Evolutionary conservation across 2,113 vertebrate species (phyloP).

Genomic region (Ceyx cyanopectus): DNA sequence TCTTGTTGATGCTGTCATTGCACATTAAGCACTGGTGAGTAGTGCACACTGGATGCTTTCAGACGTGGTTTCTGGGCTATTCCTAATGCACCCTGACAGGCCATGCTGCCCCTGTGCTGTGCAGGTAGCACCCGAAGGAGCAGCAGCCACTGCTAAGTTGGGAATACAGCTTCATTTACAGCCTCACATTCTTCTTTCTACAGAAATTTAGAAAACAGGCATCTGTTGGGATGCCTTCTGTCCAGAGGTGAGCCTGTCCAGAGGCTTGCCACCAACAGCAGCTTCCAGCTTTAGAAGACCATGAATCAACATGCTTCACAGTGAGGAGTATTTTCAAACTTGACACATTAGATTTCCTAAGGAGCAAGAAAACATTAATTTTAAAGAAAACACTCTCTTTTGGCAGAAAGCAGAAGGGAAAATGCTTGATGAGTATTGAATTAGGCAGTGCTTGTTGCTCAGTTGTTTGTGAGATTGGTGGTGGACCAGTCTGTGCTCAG

Average conservation of each 20-base stretch:
- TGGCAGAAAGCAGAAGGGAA: not conserved
- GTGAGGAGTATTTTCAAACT: not conserved
- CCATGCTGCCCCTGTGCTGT: not conserved
- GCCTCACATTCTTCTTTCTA: not conserved
- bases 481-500: not conserved
- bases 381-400: not conserved
- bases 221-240: not conserved
- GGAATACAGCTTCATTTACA: not conserved
- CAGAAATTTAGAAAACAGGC: not conserved
- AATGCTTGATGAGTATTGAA: not conserved
- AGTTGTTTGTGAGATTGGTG: not conserved
- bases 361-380: not conserved
- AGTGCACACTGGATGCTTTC: not conserved
- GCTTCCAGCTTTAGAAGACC: not conserved
- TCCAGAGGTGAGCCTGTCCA: not conserved
- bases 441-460: not conserved
- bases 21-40: not conserved
- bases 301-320: not conserved
- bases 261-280: not conserved
- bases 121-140: not conserved
- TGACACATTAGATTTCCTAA: not conserved
- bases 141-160: not conserved
- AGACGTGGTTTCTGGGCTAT: not conserved
- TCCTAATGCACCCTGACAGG: slow-evolving; percentile 11
- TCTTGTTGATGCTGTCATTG: not conserved